Evolutionary conservation across 1,140 invertebrate genomes (phyloP), one percentile per base, ranked within the genome.

Genomic region (Gonioctena quinquepunctata): DNA sequence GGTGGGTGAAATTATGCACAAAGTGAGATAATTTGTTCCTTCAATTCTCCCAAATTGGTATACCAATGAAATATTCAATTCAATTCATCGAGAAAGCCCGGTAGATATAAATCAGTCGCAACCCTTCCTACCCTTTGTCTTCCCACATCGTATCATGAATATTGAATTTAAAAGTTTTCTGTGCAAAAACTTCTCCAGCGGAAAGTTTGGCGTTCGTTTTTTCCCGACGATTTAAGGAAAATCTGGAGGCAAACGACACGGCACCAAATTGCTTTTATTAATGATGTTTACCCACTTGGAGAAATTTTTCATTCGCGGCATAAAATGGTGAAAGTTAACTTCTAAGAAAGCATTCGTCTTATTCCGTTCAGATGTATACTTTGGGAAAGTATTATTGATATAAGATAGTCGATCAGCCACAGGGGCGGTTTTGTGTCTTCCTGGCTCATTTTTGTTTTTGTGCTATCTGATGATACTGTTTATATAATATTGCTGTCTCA

Each of bases 181-280:
- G 56, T 66, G 64, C 54, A 42, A 42, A 72, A 72, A 71, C 18
- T 68, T 75, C 68, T 52, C 49, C 66, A 49, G 18, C 61, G 18
- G 18, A 28, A 42, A 64, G 28, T 50, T 64, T n/a, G 61, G 21
- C 11, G 28, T 4, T 23, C 64, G 26, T 70, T 66, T 74, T 69
- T 68, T 71, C 62, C 8, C 56, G 69, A 52, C 74, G 71, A 73
- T 76, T 76, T 73, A 76, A 76, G 69, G 72, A 68, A 75, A 75
- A 75, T 75, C 74, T 72, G 54, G 50, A 68, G 73, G 52, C 60
- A 71, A 71, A 21, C 69, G 70, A 70, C 69, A 66, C 59, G 57
- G n/a, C 57, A 52, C 27, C 48, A 76, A 76, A 76, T 76, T 76
- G 71, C 69, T 73, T 76, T 76, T 76, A 76, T 76, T 76, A 76